Conservation (phyloP, 1,140 invertebrate genomes). For the Oreohelix idahoensis region DNA sequence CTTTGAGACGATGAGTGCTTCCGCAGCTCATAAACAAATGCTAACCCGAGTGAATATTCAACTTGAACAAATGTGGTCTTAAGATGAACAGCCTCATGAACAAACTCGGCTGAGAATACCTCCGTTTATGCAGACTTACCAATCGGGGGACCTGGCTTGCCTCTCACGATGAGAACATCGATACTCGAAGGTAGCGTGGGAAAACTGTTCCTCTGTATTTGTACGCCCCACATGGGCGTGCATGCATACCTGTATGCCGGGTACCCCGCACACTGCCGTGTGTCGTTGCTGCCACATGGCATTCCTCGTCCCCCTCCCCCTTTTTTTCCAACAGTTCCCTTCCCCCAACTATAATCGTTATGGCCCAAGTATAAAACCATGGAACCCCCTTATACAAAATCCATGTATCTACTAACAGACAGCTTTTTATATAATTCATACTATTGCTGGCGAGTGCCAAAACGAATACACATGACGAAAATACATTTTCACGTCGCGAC, state of each 20-base stretch:
- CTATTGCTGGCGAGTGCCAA: not conserved
- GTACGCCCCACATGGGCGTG: conserved; percentile 20
- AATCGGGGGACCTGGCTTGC: too few species aligned
- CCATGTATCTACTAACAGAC: not conserved
- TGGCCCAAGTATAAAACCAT: conserved; percentile 15
- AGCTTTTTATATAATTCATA: not conserved
- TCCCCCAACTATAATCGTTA: not conserved
- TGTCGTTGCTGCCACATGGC: conserved; percentile 1
- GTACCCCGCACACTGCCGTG: not conserved
- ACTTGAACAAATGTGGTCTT: too few species aligned
- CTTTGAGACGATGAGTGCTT: too few species aligned
- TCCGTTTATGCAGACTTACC: too few species aligned
- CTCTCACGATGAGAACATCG: not conserved
- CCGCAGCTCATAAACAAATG: too few species aligned
- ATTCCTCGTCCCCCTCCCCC: not conserved
- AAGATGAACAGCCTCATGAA: too few species aligned
- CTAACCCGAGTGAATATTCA: too few species aligned
- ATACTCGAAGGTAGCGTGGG: conserved; percentile 13
- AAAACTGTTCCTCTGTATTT: not conserved
- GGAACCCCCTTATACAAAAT: not conserved
- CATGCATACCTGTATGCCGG: conserved; percentile 10
- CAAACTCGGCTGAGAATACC: too few species aligned
- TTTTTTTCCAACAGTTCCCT: too few species aligned
- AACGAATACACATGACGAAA: too few species aligned
- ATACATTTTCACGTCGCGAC: too few species aligned